Base-by-base conservation (phyloP, 2,797 vertebrate genomes). In the Remorina albescens region DNA sequence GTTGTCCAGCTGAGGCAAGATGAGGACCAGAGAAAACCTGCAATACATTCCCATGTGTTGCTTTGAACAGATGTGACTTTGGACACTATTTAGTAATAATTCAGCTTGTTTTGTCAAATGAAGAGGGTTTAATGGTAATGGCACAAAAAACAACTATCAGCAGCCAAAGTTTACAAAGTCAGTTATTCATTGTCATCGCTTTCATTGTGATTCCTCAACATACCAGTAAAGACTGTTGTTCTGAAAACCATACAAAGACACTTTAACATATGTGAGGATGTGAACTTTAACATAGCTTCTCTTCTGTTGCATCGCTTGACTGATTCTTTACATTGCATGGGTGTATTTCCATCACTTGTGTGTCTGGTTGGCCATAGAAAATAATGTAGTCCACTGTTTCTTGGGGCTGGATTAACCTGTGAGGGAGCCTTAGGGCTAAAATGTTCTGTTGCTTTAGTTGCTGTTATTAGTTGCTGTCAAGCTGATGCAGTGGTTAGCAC, bases 1-100 rank as follows among this genome's bases (percentile, higher is more conserved):
- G 25, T 28, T 26, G 55, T 39, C 69, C 59, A 42, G 54, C 26
- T 50, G 66, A 30, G 30, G 23, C 15, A 23, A 19, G 19, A 54
- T 34, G 59, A 19, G n/a, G 3, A 25, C 51, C 62, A 37, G 62
- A 21, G n/a, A 42, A 50, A 37, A 25, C 28, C 47, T 32, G 15
- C 61, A 42, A 2, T 15, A 32, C 44, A 28, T 41, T 57, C 15
- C 26, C 50, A 21, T 39, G 19, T 46, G 67, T 49, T 28, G 23
- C 15, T 19, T 37, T 34, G 13, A 26, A 26, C 51, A 63, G 30
- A 70, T 39, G 37, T n/a, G 62, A 21, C 21, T 37, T 19, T 62
- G 44, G 23, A 70, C 2, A 21, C 30, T 34, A 6, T 34, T 42
- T 2, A 44, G 3, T 6, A 18, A 34, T 58, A 30, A 30, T 30